phyloP scores from a whole-genome alignment of 2,797 vertebrate genomes.

The Melanotaenia parkinsoni region DNA sequence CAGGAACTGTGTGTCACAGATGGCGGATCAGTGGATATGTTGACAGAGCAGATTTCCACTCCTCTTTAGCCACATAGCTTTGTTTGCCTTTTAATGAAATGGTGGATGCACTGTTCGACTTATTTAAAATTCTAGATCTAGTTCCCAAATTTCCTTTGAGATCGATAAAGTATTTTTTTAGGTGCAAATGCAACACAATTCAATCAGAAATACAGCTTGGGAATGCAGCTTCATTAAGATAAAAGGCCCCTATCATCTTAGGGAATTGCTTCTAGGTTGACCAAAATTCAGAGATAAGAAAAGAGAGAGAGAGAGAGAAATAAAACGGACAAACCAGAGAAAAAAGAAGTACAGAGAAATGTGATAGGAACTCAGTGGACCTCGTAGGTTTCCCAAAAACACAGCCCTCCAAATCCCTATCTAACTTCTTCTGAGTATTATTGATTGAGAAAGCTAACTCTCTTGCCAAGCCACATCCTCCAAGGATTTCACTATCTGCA shows the following conservation, averaged over 20 bases:
- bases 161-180: neutral
- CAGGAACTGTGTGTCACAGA: slow-evolving; percentile 52
- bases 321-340: slow-evolving; percentile 7
- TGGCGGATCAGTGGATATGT: slow-evolving; percentile 43
- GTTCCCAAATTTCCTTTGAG: neutral
- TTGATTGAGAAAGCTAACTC: slow-evolving; percentile 59
- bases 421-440: slow-evolving; percentile 65
- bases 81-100: slow-evolving; percentile 14
- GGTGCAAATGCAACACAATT: neutral
- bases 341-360: slow-evolving; percentile 25
- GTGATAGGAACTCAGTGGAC: slow-evolving; percentile 37
- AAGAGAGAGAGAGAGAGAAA: slow-evolving; percentile 5
- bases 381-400: slow-evolving; percentile 43
- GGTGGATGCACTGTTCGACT: neutral
- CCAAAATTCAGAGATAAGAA: slow-evolving; percentile 28
- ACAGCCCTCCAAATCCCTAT: slow-evolving; percentile 50
- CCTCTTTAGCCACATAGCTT: slow-evolving; percentile 13
- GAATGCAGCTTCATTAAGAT: slow-evolving; percentile 14
- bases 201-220: slow-evolving; percentile 9
- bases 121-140: neutral
- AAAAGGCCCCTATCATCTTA: slow-evolving; percentile 29
- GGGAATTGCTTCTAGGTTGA: slow-evolving; percentile 43
- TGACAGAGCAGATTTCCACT: slow-evolving; percentile 27
- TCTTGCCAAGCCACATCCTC: slow-evolving; percentile 68
- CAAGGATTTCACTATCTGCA: slow-evolving; percentile 64